A percentile compares a stretch with the other conserved stretches of the same genome.
These are phyloP conservation scores for Leptopilina myrica DNA, from an alignment of 2,888 invertebrate species.

Conservation along the genomic window DNA sequence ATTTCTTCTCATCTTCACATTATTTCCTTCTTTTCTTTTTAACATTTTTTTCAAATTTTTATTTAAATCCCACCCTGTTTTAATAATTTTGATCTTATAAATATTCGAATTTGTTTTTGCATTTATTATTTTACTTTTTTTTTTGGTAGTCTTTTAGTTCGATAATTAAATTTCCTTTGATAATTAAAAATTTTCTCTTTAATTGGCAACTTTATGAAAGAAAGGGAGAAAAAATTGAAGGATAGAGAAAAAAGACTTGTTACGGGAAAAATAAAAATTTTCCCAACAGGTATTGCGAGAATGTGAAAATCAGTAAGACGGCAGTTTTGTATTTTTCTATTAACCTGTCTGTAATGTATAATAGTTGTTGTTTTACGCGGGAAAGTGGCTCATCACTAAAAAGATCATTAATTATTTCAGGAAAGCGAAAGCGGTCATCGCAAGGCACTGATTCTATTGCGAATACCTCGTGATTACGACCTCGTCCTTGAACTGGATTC, in stretches of 20 bases:
- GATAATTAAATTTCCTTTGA: too few relatives aligned
- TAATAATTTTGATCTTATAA: too few relatives aligned
- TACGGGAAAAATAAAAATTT: background rate
- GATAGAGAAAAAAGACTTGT: background rate
- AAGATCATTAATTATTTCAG: constrained; percentile 70
- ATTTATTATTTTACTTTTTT: too few relatives aligned
- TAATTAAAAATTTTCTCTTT: background rate
- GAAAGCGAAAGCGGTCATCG: constrained; percentile 84
- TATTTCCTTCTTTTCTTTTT: too few relatives aligned
- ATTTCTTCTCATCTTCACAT: too few relatives aligned
- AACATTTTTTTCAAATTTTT: too few relatives aligned
- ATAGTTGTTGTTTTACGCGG: background rate
- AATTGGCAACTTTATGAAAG: background rate
- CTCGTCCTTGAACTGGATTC: constrained; percentile 94
- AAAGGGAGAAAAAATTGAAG: background rate
- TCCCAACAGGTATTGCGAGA: constrained; percentile 7
- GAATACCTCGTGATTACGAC: constrained; percentile 93
- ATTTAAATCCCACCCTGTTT: too few relatives aligned
- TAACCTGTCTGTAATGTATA: background rate
- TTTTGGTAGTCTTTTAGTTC: too few relatives aligned
- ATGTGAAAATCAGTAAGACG: background rate
- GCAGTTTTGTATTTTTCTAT: too few relatives aligned
- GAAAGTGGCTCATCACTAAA: constrained; percentile 36
- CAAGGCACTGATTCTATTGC: constrained; percentile 86
- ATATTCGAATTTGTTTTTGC: too few relatives aligned